Conservation (phyloP, 2,888 invertebrate species). For the Hydroisotoma schaefferi region DNA sequence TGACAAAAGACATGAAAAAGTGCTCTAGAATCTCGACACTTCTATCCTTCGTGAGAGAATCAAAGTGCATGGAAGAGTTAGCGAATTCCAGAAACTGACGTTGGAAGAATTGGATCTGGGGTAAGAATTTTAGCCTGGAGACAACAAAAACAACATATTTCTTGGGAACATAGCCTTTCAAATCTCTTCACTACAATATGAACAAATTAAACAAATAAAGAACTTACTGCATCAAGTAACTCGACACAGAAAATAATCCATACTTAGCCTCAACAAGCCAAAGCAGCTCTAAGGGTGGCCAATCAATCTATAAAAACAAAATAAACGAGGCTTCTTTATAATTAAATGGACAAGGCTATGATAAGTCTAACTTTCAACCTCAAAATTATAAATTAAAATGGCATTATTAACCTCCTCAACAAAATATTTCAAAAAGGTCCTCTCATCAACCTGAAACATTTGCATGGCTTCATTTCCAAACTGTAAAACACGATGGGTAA, state of each 20-base stretch:
- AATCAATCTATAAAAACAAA: constrained; percentile 30
- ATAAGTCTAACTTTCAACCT: not conserved
- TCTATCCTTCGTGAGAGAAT: constrained; percentile 12
- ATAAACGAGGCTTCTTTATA: too few species aligned
- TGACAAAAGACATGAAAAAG: constrained; percentile 29
- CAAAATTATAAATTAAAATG: not conserved
- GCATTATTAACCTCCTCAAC: constrained; percentile 18
- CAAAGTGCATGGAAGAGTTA: constrained; percentile 27
- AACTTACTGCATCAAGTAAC: constrained; percentile 40
- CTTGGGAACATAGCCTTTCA: not conserved
- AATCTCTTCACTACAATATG: not conserved
- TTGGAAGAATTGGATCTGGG: constrained; percentile 24
- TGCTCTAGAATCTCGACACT: constrained; percentile 32
- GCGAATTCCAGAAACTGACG: constrained; percentile 33
- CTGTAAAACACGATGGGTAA: constrained; percentile 12
- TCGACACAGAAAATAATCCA: constrained; percentile 23
- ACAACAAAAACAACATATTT: not conserved
- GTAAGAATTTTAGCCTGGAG: constrained; percentile 10
- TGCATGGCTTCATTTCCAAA: constrained; percentile 21
- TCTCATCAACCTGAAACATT: constrained; percentile 17
- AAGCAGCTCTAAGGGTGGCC: constrained; percentile 40
- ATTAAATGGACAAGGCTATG: not conserved
- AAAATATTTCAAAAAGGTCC: constrained; percentile 17
- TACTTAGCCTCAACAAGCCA: constrained; percentile 36
- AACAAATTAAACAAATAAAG: not conserved